These are phyloP conservation scores for Typhlomys cinereus DNA, from an alignment of 2,113 vertebrate species.

Conservation along the genomic window DNA sequence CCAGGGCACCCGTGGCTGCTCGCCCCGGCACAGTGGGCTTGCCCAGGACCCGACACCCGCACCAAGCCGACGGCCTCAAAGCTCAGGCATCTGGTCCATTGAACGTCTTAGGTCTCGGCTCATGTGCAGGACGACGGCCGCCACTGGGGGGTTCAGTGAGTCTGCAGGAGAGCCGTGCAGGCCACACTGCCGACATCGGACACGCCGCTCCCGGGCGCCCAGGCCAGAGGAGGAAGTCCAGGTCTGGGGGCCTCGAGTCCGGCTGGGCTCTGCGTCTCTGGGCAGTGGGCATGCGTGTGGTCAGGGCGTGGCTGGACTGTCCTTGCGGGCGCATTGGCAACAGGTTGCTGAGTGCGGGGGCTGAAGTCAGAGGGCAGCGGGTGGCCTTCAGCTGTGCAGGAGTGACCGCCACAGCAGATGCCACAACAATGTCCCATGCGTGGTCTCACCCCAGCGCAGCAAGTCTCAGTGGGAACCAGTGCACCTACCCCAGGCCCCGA, in stretches of 20 bases:
- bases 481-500: too few relatives aligned
- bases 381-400: neutral
- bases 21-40: neutral
- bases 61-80: neutral
- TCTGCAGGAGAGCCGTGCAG: too few relatives aligned
- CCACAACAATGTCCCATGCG: neutral
- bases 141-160: too few relatives aligned
- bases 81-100: neutral
- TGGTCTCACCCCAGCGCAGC: too few relatives aligned
- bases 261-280: neutral
- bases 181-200: too few relatives aligned
- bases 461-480: too few relatives aligned
- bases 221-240: neutral
- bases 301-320: too few relatives aligned
- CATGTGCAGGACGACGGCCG: too few relatives aligned
- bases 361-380: neutral
- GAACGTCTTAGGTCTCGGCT: too few relatives aligned
- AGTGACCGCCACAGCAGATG: too few relatives aligned
- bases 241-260: too few relatives aligned
- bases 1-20: fast-evolving
- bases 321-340: fast-evolving
- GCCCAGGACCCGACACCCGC: neutral
- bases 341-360: neutral
- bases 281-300: too few relatives aligned
- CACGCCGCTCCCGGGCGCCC: neutral